Evolutionary conservation across 2,888 invertebrate genomes (phyloP).

Genomic region (Gandaritis pyraliata): DNA sequence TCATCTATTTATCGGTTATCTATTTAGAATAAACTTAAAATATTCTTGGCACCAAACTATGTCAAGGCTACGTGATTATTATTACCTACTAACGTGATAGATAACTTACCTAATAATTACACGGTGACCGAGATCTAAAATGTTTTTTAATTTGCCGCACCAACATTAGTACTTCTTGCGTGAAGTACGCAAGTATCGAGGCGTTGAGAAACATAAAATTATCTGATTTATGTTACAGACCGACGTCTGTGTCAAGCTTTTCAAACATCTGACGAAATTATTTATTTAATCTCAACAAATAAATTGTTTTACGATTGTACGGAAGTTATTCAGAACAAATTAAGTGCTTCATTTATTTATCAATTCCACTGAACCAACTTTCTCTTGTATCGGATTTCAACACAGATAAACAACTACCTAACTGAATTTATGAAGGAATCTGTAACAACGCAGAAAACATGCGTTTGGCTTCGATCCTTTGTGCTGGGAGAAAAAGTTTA

Average conservation of each 20-base stretch:
- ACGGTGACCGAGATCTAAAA: conserved; percentile 1
- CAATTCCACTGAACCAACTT: conserved; percentile 7
- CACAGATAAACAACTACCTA: conserved; percentile 11
- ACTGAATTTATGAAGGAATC: conserved; percentile 12
- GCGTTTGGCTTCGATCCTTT: conserved; percentile 7
- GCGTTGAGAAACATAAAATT: no score
- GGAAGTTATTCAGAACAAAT: no score
- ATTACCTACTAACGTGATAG: neutral
- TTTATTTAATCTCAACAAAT: no score
- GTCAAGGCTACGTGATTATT: conserved; percentile 18
- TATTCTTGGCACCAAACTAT: conserved; percentile 22
- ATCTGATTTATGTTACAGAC: no score
- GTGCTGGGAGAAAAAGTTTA: conserved; percentile 13
- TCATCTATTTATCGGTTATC: conserved; percentile 24
- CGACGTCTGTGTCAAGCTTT: no score
- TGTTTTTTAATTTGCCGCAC: neutral
- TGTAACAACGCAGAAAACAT: conserved; percentile 3
- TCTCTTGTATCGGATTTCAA: conserved; percentile 8
- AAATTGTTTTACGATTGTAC: no score
- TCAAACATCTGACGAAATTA: no score
- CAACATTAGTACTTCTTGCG: neutral
- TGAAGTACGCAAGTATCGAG: no score
- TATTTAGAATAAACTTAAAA: conserved; percentile 21
- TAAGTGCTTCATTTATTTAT: conserved; percentile 11
- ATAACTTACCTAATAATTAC: neutral